phyloP scores from a whole-genome alignment of 2,797 vertebrate species.

The Danio choprae region DNA sequence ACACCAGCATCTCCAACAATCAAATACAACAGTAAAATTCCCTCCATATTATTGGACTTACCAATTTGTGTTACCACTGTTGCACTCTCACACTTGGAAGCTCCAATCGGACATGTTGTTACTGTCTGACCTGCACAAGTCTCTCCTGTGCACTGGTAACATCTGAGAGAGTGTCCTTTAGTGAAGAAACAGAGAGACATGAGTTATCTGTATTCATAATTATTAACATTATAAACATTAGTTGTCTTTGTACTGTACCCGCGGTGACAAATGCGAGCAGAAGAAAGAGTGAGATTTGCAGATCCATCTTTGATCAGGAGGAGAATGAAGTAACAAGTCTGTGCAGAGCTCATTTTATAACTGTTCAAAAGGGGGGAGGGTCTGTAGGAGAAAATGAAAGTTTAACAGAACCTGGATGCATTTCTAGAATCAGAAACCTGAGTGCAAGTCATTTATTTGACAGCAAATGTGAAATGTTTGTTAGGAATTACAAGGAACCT shows the following conservation, averaged over 20 bases:
- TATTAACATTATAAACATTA: not conserved
- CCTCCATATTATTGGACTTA: not conserved
- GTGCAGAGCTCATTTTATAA: not conserved
- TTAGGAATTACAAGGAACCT: too few species aligned
- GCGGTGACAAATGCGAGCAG: not conserved
- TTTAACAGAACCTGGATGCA: too few species aligned
- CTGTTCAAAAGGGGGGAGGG: too few species aligned
- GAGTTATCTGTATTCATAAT: not conserved
- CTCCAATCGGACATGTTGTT: not conserved
- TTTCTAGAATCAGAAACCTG: too few species aligned
- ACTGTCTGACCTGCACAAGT: not conserved
- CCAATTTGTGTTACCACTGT: rapidly evolving
- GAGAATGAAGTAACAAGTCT: not conserved
- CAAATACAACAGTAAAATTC: not conserved
- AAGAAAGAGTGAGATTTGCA: slow-evolving; percentile 11
- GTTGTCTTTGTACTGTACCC: slow-evolving; percentile 15
- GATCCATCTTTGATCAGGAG: slow-evolving; percentile 16
- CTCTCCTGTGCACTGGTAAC: rapidly evolving
- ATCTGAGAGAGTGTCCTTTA: slow-evolving; percentile 2
- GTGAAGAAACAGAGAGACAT: not conserved
- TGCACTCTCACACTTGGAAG: not conserved
- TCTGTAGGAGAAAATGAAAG: too few species aligned
- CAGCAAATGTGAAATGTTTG: too few species aligned
- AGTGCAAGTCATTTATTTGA: too few species aligned
- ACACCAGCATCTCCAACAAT: not conserved